These are phyloP conservation scores for Zygothrica quintamaculata DNA, from an alignment of 2,888 invertebrate genomes.

Conservation along the genomic window DNA sequence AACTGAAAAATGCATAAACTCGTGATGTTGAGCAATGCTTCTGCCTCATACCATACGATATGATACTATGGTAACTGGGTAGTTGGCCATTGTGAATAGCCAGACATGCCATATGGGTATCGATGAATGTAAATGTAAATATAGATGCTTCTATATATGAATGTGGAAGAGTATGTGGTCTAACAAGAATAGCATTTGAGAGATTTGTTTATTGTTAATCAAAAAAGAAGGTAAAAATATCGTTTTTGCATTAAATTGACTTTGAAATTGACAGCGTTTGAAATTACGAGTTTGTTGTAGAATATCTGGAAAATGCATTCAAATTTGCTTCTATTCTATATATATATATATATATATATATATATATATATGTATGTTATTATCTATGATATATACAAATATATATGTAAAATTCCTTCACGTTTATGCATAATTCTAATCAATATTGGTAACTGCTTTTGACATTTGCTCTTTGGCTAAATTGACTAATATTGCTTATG, in stretches of 20 bases:
- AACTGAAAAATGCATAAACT: constrained; percentile 53
- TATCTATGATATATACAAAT: background rate
- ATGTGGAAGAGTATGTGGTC: too few species aligned
- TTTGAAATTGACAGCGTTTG: constrained; percentile 68
- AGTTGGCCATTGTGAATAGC: constrained; percentile 22
- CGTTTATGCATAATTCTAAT: constrained; percentile 55
- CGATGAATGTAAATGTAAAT: background rate
- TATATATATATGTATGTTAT: constrained; percentile 1
- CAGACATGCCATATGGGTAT: constrained; percentile 17
- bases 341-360: background rate
- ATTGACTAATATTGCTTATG: constrained; percentile 38
- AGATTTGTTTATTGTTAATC: constrained; percentile 81
- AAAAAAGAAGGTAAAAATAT: constrained; percentile 67
- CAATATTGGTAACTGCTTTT: constrained; percentile 48
- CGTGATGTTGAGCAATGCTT: constrained; percentile 53
- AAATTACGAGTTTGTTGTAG: constrained; percentile 46
- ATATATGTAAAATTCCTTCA: constrained; percentile 19
- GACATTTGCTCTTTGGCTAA: constrained; percentile 52
- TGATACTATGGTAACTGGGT: constrained; percentile 10
- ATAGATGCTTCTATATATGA: background rate
- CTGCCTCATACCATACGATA: background rate
- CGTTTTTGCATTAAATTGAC: constrained; percentile 75
- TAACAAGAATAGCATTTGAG: constrained; percentile 43
- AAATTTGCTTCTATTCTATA: constrained; percentile 12
- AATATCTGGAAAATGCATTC: constrained; percentile 40